Percentiles rank a stretch among this genome's conserved stretches.
phyloP scores from a whole-genome alignment of 2,888 invertebrate species.

The Craniophora ligustri region DNA sequence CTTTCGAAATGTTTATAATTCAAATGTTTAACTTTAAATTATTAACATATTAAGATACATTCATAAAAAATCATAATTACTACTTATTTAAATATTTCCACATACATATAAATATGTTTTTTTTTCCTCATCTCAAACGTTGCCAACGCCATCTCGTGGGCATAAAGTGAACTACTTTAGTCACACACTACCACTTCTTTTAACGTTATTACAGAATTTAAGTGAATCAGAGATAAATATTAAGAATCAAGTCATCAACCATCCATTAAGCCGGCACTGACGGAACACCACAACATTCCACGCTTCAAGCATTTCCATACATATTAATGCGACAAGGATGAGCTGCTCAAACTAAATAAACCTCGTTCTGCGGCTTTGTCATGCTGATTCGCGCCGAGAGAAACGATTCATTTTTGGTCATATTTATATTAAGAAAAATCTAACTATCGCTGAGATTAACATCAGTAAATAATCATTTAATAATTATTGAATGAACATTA shows the following conservation, averaged over 20 bases:
- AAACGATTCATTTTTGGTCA: slow-evolving; percentile 25
- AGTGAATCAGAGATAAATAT: slow-evolving; percentile 4
- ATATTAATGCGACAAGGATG: slow-evolving; percentile 63
- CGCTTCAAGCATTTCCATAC: slow-evolving; percentile 60
- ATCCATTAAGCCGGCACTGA: slow-evolving; percentile 37
- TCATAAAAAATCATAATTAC: too few species aligned
- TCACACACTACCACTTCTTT: background rate
- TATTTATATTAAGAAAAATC: too few species aligned
- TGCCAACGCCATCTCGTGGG: background rate
- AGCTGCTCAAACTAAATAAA: slow-evolving; percentile 59
- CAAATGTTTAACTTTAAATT: too few species aligned
- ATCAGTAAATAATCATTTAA: background rate
- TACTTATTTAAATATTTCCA: too few species aligned
- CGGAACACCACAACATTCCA: slow-evolving; percentile 26
- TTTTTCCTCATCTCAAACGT: too few species aligned
- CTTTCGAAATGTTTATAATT: too few species aligned
- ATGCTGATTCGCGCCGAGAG: slow-evolving; percentile 54
- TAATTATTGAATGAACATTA: too few species aligned
- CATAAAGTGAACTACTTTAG: background rate
- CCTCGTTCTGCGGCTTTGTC: slow-evolving; percentile 59
- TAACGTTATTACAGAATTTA: background rate
- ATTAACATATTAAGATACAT: too few species aligned
- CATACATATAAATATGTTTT: too few species aligned
- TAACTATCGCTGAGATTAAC: background rate
- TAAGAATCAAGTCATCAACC: slow-evolving; percentile 30